Base-by-base conservation (phyloP, 92 coral and sea anemone genomes). In the Actinostola sp. region DNA sequence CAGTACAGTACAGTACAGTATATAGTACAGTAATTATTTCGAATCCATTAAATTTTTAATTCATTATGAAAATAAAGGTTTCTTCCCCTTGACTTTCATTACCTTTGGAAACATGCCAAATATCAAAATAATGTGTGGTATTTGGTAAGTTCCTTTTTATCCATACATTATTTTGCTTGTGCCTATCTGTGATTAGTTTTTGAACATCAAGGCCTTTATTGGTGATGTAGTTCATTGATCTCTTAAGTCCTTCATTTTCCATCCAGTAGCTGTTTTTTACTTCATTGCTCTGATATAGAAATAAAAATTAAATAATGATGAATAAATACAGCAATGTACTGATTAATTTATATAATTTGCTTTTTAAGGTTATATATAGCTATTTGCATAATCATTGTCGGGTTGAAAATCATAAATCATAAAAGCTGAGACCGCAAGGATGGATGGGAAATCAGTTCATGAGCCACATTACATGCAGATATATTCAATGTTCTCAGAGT, bases 21-120 rank as follows among this genome's bases (percentile, higher is more conserved):
- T n/a, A n/a, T n/a, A n/a, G n/a, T n/a, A n/a, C n/a, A n/a, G n/a
- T n/a, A n/a, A n/a, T n/a, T n/a, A n/a, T n/a, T n/a, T n/a, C n/a
- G n/a, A n/a, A n/a, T n/a, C n/a, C n/a, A n/a, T n/a, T n/a, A n/a
- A n/a, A n/a, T n/a, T n/a, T n/a, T n/a, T n/a, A n/a, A n/a, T n/a
- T n/a, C n/a, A n/a, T n/a, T n/a, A n/a, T n/a, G n/a, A n/a, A n/a
- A n/a, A n/a, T n/a, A n/a, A n/a, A n/a, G n/a, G n/a, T n/a, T n/a
- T n/a, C 42, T 36, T 36, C 42, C 42, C 4, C 11, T 36, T 36
- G 42, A 36, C 20, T 39, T 9, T 19, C n/a, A n/a, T 54, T 71
- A 64, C 74, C 75, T 53, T 76, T 76, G n/a, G 82, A 36, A 2
- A 64, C 78, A 28, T 72, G 86, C 80, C 75, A 81, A 29, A 72